These are phyloP conservation scores for Diglossa cyanea DNA, from an alignment of 2,797 vertebrate species.

Conservation along the genomic window DNA sequence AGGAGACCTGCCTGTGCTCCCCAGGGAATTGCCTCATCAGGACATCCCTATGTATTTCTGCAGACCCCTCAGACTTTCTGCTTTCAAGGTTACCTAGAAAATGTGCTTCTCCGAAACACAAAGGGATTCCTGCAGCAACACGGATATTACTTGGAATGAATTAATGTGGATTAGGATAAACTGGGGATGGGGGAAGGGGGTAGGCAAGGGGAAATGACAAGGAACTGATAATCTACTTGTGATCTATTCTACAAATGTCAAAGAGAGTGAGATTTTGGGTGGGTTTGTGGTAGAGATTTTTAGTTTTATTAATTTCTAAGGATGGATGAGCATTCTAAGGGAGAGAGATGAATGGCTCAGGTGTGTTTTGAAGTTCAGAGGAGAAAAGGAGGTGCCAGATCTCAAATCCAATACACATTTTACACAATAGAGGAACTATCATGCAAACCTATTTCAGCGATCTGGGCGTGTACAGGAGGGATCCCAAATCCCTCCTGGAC, in stretches of 20 bases:
- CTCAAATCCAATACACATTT: background rate
- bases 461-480: background rate
- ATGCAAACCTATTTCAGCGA: background rate
- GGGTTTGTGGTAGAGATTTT: background rate
- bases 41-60: background rate
- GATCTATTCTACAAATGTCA: rapidly evolving
- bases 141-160: background rate
- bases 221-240: background rate
- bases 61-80: background rate
- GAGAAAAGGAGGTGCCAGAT: background rate
- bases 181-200: rapidly evolving
- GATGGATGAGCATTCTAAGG: background rate
- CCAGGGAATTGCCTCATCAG: background rate
- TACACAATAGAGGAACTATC: background rate
- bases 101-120: background rate
- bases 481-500: no score
- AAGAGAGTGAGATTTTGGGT: background rate
- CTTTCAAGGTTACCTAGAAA: background rate
- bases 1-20: background rate
- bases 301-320: background rate
- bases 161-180: background rate
- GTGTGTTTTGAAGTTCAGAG: background rate
- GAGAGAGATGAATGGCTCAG: background rate
- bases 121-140: background rate
- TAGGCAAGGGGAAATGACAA: background rate